phyloP scores from a whole-genome alignment of 2,888 invertebrate genomes.

The Caenorhabditis sulstoni region DNA sequence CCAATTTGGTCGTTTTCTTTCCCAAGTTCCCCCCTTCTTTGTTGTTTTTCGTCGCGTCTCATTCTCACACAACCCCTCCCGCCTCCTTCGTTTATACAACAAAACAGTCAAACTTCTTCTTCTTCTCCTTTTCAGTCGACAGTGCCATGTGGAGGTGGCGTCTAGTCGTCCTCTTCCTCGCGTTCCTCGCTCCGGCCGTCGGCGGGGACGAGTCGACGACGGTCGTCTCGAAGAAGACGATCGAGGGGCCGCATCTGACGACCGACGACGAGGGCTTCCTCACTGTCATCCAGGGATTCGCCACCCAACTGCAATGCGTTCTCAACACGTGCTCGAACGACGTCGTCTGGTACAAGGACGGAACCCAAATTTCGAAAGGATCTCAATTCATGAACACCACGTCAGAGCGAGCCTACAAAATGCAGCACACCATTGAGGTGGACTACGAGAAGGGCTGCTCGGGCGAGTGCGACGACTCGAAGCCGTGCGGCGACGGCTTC shows the following conservation, averaged over 20 bases:
- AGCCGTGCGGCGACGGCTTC: constrained; percentile 60
- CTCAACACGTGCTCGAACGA: constrained; percentile 72
- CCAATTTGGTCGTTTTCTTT: neutral
- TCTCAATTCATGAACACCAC: constrained; percentile 72
- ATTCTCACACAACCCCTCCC: constrained; percentile 15
- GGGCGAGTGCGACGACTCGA: constrained; percentile 65
- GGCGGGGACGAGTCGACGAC: constrained; percentile 19
- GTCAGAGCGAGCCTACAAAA: constrained; percentile 66
- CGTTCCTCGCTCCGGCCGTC: constrained; percentile 14
- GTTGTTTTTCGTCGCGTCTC: constrained; percentile 6
- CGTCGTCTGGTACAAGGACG: constrained; percentile 78
- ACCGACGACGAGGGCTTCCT: constrained; percentile 71
- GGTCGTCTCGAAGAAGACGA: constrained; percentile 7
- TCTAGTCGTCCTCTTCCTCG: constrained; percentile 38
- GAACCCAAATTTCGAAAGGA: constrained; percentile 74
- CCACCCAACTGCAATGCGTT: constrained; percentile 76
- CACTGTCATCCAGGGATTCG: constrained; percentile 77
- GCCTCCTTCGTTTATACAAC: constrained; percentile 9
- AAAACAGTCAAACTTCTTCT: constrained; percentile 13
- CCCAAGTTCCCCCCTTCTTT: constrained; percentile 9
- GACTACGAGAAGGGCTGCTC: constrained; percentile 68
- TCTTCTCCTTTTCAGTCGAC: constrained; percentile 20
- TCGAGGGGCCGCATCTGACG: constrained; percentile 60
- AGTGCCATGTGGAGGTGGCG: constrained; percentile 45
- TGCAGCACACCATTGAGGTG: constrained; percentile 70